Evolutionary conservation across 2,888 invertebrate species (phyloP), one percentile per base, ranked within the genome.

Genomic region (Nemoura dubitans): DNA sequence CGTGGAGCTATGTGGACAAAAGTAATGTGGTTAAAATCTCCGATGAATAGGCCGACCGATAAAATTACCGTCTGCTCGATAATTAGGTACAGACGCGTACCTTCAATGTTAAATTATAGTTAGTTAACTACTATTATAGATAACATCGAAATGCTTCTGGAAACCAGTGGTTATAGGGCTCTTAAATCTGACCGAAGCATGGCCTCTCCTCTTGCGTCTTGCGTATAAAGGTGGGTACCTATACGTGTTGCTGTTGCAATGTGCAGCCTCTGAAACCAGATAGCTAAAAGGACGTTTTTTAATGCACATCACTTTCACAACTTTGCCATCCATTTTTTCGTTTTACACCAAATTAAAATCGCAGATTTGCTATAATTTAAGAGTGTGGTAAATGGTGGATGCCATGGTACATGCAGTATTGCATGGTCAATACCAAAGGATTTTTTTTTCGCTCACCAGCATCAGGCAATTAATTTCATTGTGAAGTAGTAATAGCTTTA

Each of bases 81-180:
- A 84, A 84, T 84, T 84, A 83, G 83, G 59, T 83, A 76, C 27
- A 27, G 76, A 59, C 42, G 59, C 81, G n/a, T n/a, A 27, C 27
- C 28, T 83, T 26, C 83, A 42, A 59, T 76, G 84, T 59, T 84
- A 76, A 84, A 84, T 84, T 84, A 84, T 84, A 84, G 76, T 21
- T 59, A 59, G 36, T 36, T 83, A 83, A 83, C 83, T 83, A 76
- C 84, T 84, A 84, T 76, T 28, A 84, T 84, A 84, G 84, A 84
- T 76, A 84, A 26, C 6, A 84, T 84, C 84, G 84, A 30, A 43
- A 29, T 84, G 84, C 84, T 84, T 27, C 84, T 84, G 84, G 59
- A 84, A 76, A 76, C 14, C 76, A 30, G 84, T 83, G 42, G 83
- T 42, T 83, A 30, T 43, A n/a, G 27, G 43, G 26, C 81, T 29